These are phyloP conservation scores for Sebastes alutus DNA, from an alignment of 2,797 vertebrate species.

Conservation along the genomic window DNA sequence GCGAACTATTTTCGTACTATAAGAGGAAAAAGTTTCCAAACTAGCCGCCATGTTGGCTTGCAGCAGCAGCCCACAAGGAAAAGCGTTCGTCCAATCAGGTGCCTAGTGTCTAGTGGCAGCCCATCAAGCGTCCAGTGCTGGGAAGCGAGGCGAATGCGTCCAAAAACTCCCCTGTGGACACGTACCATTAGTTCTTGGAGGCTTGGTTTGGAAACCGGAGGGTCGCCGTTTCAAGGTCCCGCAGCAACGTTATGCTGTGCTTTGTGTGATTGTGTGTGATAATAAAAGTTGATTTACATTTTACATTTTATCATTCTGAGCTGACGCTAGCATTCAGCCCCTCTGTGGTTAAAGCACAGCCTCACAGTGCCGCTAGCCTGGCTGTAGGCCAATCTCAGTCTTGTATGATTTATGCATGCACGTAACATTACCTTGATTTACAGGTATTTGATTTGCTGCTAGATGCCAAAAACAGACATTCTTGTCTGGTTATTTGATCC, in stretches of 20 bases:
- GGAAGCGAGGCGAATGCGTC: fast-evolving
- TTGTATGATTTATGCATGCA: not conserved
- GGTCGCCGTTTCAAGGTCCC: not conserved
- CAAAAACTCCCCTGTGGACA: too few relatives aligned
- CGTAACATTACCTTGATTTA: not conserved
- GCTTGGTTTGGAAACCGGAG: not conserved
- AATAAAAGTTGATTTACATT: not conserved
- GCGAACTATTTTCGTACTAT: too few relatives aligned
- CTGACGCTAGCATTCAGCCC: not conserved
- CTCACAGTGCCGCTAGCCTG: not conserved
- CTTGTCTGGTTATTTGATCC: not conserved
- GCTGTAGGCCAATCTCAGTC: not conserved
- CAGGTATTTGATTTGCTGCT: not conserved
- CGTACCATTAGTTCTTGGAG: not conserved
- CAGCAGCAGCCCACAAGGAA: too few relatives aligned
- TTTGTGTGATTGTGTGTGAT: not conserved
- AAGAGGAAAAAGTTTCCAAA: too few relatives aligned
- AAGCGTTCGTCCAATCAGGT: too few relatives aligned
- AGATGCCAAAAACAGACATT: not conserved
- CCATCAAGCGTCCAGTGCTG: too few relatives aligned
- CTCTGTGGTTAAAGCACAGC: not conserved
- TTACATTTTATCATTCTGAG: not conserved
- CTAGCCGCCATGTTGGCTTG: too few relatives aligned
- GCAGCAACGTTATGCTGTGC: not conserved
- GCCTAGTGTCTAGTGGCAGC: too few relatives aligned